Conservation (phyloP, 2,113 vertebrate species). For the Asarcornis scutulata region DNA sequence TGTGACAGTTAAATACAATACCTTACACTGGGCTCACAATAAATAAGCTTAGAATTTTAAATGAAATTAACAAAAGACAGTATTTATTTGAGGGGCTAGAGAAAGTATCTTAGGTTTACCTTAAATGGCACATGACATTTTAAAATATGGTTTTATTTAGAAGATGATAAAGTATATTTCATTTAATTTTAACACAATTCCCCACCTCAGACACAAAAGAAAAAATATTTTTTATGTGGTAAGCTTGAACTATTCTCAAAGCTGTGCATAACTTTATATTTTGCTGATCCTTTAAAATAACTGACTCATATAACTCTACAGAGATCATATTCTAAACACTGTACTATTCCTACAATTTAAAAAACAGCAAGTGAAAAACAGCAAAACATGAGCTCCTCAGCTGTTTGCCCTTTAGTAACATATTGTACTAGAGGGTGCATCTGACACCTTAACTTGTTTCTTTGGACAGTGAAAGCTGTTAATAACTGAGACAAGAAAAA, state of each 20-base stretch:
- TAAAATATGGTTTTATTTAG: neutral
- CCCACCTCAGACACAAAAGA: neutral
- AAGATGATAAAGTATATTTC: neutral
- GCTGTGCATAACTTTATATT: neutral
- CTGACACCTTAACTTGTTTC: neutral
- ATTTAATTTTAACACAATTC: neutral
- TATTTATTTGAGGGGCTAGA: neutral
- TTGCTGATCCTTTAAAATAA: neutral
- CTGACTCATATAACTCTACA: neutral
- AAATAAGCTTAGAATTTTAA: neutral
- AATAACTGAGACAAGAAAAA: constrained; percentile 14
- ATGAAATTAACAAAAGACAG: neutral
- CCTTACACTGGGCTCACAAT: neutral
- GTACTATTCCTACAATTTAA: neutral
- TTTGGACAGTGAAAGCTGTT: neutral
- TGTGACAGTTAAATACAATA: neutral
- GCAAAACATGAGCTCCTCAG: neutral
- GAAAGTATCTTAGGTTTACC: neutral
- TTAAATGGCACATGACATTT: neutral
- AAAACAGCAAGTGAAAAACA: neutral
- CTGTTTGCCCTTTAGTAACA: neutral
- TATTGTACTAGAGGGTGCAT: neutral
- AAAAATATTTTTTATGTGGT: neutral
- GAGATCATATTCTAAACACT: neutral
- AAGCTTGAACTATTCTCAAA: neutral